Evolutionary conservation across 2,888 invertebrate species (phyloP).

Genomic region (Anticlea derivata): DNA sequence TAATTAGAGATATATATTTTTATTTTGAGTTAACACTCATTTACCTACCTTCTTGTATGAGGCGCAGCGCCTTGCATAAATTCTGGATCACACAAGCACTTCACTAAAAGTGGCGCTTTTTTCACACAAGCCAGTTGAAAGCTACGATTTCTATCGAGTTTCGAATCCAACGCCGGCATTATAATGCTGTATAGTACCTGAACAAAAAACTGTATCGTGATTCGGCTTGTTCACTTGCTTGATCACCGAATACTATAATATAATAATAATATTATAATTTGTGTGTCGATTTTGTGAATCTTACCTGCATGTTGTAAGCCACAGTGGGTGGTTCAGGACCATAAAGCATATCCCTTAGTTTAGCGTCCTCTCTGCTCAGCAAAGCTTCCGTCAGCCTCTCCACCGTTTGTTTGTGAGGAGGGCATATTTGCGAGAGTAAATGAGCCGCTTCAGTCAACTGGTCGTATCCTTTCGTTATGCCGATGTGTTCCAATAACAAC

Average conservation of each 20-base stretch:
- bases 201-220: slow-evolving; percentile 22
- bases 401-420: slow-evolving; percentile 87
- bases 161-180: slow-evolving; percentile 94
- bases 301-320: slow-evolving; percentile 76
- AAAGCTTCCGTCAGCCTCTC: slow-evolving; percentile 76
- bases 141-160: slow-evolving; percentile 86
- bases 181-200: slow-evolving; percentile 93
- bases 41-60: slow-evolving; percentile 71
- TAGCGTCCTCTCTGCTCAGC: slow-evolving; percentile 68
- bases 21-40: not conserved
- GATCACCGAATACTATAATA: too few relatives aligned
- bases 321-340: slow-evolving; percentile 77
- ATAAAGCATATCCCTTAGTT: slow-evolving; percentile 73
- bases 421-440: slow-evolving; percentile 90
- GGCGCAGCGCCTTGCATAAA: slow-evolving; percentile 76
- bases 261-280: too few relatives aligned
- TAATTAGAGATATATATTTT: too few relatives aligned
- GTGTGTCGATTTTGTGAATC: too few relatives aligned
- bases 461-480: slow-evolving; percentile 91
- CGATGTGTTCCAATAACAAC: slow-evolving; percentile 94
- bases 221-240: too few relatives aligned
- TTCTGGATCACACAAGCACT: slow-evolving; percentile 75
- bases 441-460: slow-evolving; percentile 93
- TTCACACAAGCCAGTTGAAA: slow-evolving; percentile 85
- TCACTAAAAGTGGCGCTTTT: slow-evolving; percentile 77